phyloP scores from a whole-genome alignment of 2,113 vertebrate genomes.

The Campylomormyrus numenius region DNA sequence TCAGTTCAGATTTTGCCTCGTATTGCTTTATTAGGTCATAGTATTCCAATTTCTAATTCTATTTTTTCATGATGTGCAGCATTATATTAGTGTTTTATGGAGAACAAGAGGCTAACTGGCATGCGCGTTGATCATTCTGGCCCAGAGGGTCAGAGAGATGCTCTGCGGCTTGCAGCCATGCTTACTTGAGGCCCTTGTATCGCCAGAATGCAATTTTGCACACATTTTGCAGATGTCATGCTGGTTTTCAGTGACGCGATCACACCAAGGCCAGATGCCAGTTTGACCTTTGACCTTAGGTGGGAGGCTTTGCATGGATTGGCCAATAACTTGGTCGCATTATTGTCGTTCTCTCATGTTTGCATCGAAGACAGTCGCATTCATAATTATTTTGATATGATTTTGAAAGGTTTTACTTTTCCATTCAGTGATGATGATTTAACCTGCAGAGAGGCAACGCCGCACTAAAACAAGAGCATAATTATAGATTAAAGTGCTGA shows the following conservation, averaged over 20 bases:
- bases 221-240: neutral
- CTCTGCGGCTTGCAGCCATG: neutral
- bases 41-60: neutral
- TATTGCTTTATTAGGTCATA: neutral
- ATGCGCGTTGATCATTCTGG: neutral
- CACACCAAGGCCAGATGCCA: neutral
- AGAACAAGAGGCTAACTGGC: neutral
- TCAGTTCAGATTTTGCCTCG: neutral
- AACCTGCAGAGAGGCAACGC: conserved; percentile 44
- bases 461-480: conserved; percentile 52
- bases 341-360: conserved; percentile 25
- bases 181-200: neutral
- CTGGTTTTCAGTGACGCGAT: neutral
- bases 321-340: neutral
- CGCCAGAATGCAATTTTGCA: neutral
- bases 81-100: neutral
- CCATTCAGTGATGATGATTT: conserved; percentile 39
- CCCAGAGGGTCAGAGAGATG: neutral
- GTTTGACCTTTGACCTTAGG: neutral
- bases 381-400: conserved; percentile 46
- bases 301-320: neutral
- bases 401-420: conserved; percentile 29
- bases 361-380: conserved; percentile 30
- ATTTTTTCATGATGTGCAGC: neutral
- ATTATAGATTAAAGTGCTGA: conserved; percentile 63